These are phyloP conservation scores for Dasyornis broadbenti DNA, from an alignment of 2,113 vertebrate species.

Conservation along the genomic window DNA sequence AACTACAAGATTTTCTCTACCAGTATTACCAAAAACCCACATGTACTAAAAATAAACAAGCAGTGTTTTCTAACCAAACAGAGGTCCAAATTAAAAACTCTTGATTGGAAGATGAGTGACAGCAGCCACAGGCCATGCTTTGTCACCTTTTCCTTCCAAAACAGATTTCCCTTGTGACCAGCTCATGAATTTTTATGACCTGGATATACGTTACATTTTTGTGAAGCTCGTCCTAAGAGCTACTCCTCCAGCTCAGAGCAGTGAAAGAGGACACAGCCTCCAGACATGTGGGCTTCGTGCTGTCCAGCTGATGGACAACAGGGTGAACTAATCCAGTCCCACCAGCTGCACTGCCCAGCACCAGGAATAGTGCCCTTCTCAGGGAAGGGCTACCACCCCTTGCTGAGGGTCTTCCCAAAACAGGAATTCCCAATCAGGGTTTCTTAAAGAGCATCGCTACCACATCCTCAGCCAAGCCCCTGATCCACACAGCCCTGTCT, in stretches of 20 bases:
- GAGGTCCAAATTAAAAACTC: background rate
- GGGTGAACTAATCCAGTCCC: background rate
- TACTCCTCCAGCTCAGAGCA: background rate
- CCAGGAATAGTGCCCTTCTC: background rate
- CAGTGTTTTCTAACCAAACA: background rate
- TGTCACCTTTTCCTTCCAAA: background rate
- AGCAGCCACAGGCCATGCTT: background rate
- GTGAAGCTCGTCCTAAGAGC: background rate
- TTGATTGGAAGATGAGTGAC: background rate
- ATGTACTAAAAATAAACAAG: background rate
- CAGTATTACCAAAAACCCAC: background rate
- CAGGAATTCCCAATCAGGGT: background rate
- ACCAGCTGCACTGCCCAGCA: background rate
- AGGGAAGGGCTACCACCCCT: background rate
- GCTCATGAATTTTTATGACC: background rate
- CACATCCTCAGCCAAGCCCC: background rate
- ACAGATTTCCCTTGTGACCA: background rate
- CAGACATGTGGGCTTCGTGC: accelerated
- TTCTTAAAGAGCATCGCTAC: background rate
- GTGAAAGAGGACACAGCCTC: background rate
- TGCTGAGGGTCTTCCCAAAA: background rate
- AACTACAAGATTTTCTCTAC: background rate
- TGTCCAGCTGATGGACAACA: background rate
- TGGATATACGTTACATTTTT: background rate
- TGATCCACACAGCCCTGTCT: too few relatives aligned